These are phyloP conservation scores for Piaya cayana DNA, from an alignment of 2,113 vertebrate genomes.

Conservation along the genomic window DNA sequence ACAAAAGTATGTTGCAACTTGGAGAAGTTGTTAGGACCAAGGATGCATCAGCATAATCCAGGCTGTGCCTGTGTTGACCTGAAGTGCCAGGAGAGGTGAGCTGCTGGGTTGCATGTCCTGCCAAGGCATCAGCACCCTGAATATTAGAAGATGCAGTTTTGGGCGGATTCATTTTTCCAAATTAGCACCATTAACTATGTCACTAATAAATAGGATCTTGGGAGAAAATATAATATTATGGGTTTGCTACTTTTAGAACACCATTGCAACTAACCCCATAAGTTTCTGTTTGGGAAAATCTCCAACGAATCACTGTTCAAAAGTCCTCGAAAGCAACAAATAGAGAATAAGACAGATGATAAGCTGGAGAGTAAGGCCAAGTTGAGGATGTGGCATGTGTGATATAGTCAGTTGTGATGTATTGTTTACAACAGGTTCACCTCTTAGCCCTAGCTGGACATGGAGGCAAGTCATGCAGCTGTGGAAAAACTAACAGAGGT, in stretches of 20 bases:
- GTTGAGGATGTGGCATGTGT: too few species aligned
- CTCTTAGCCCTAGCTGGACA: background rate
- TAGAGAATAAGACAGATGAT: background rate
- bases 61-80: fast-evolving
- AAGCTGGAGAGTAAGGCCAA: background rate
- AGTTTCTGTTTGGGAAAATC: background rate
- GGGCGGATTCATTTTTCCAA: background rate
- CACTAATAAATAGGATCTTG: background rate
- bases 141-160: background rate
- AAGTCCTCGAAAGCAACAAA: background rate
- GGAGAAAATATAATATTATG: background rate
- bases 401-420: background rate
- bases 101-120: fast-evolving
- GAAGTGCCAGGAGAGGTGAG: background rate
- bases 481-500: background rate
- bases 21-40: background rate
- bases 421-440: background rate
- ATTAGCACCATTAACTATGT: background rate
- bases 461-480: background rate
- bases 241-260: background rate
- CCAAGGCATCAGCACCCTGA: background rate
- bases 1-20: fast-evolving
- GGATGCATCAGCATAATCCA: background rate
- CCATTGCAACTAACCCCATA: background rate
- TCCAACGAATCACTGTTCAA: background rate